Evolutionary conservation across 1,140 invertebrate genomes (phyloP).

Genomic region (Drosophila saltans): DNA sequence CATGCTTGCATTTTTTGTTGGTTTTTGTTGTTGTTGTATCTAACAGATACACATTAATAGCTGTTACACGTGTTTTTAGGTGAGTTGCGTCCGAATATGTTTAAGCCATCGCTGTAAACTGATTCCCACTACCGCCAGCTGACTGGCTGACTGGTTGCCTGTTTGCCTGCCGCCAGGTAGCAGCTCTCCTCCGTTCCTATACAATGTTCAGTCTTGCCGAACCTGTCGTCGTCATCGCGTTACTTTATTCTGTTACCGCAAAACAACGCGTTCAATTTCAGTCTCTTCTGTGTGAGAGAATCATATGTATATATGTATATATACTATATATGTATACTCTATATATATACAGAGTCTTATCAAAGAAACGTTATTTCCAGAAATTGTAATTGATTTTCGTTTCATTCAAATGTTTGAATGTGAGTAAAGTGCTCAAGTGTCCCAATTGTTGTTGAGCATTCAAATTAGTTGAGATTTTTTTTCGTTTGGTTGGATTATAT

Average conservation of each 20-base stretch:
- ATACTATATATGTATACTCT: neutral
- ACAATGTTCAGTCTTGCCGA: conserved; percentile 57
- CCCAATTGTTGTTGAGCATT: conserved; percentile 43
- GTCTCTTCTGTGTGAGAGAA: conserved; percentile 41
- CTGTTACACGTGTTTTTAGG: conserved; percentile 60
- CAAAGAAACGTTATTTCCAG: conserved; percentile 69
- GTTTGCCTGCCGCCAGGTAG: conserved; percentile 57
- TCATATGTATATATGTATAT: neutral
- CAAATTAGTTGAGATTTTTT: conserved; percentile 31
- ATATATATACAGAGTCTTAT: conserved; percentile 4
- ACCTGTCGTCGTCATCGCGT: conserved; percentile 67
- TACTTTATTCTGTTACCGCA: conserved; percentile 38
- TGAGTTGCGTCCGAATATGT: conserved; percentile 30
- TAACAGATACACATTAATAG: conserved; percentile 31
- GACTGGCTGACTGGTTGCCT: conserved; percentile 18
- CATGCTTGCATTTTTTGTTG: conserved; percentile 27
- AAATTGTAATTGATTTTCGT: conserved; percentile 71
- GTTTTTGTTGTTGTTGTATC: conserved; percentile 20
- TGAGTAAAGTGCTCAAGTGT: conserved; percentile 31
- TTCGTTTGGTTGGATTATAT: conserved; percentile 5
- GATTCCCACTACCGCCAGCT: conserved; percentile 14
- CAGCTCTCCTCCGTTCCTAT: conserved; percentile 19
- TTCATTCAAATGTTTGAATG: conserved; percentile 21
- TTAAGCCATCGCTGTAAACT: conserved; percentile 32
- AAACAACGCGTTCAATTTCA: conserved; percentile 44